Evolutionary conservation across 2,888 invertebrate species (phyloP).

Genomic region (Ophioninae sp.): DNA sequence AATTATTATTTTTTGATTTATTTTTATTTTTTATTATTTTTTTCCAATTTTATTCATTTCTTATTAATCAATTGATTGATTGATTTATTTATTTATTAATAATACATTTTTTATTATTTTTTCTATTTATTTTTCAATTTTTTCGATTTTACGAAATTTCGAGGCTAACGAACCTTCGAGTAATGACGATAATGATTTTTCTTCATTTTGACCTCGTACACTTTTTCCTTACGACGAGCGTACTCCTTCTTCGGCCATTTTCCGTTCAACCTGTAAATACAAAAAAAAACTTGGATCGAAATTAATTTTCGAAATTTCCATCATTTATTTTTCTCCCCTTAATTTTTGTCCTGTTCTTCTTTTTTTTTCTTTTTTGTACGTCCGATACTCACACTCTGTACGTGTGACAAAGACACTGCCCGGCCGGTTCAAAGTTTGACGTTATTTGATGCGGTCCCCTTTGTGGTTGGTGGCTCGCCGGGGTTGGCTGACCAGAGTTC

Average conservation of each 20-base stretch:
- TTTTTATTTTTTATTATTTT: too few species aligned
- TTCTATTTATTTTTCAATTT: not conserved
- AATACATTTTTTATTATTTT: not conserved
- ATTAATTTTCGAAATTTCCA: not conserved
- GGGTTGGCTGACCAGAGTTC: slow-evolving; percentile 37
- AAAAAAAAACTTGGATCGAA: not conserved
- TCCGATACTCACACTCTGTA: slow-evolving; percentile 66
- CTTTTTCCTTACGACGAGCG: slow-evolving; percentile 65
- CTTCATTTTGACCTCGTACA: slow-evolving; percentile 70
- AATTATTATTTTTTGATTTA: not conserved
- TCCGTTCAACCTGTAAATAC: slow-evolving; percentile 67
- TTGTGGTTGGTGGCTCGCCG: slow-evolving; percentile 55
- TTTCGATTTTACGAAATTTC: not conserved
- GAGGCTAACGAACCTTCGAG: slow-evolving; percentile 61
- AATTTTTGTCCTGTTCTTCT: not conserved
- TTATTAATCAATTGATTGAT: too few species aligned
- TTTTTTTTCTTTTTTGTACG: not conserved
- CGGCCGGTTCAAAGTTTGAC: slow-evolving; percentile 52
- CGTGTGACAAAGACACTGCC: slow-evolving; percentile 66
- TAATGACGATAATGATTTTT: slow-evolving; percentile 68
- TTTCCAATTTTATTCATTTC: too few species aligned
- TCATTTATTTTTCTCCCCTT: too few species aligned
- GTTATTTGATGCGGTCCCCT: slow-evolving; percentile 25
- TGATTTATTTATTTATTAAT: not conserved
- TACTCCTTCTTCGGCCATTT: slow-evolving; percentile 68